Evolutionary conservation across 1,140 invertebrate genomes (phyloP).

Genomic region (Penaeus vannamei): DNA sequence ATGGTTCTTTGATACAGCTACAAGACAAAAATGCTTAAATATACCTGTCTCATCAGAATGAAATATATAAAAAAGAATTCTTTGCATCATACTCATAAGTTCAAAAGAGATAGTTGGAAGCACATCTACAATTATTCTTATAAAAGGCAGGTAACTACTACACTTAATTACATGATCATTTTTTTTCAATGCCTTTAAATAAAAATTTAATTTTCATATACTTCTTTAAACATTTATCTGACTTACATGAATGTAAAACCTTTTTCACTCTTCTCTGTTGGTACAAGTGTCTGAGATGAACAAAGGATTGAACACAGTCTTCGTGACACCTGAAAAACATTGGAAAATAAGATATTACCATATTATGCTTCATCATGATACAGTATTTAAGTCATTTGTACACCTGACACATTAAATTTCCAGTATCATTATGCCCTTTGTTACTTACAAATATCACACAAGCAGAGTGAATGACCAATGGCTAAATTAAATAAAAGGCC

Average conservation of each 20-base stretch:
- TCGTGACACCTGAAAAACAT: conserved; percentile 78
- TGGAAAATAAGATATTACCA: background rate
- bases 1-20: background rate
- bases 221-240: background rate
- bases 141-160: too few relatives aligned
- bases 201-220: background rate
- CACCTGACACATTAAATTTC: too few relatives aligned
- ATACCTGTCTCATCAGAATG: too few relatives aligned
- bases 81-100: too few relatives aligned
- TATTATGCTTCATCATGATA: background rate
- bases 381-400: too few relatives aligned
- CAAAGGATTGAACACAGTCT: conserved; percentile 83
- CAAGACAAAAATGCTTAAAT: background rate
- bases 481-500: background rate
- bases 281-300: conserved; percentile 78
- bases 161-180: too few relatives aligned
- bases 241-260: conserved; percentile 85
- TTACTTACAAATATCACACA: too few relatives aligned
- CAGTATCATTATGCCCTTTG: too few relatives aligned
- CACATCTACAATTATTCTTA: too few relatives aligned
- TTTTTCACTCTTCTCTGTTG: conserved; percentile 79
- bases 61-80: too few relatives aligned
- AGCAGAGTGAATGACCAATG: background rate
- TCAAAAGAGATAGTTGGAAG: too few relatives aligned
- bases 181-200: too few relatives aligned